Evolutionary conservation across 2,113 vertebrate genomes (phyloP).

Genomic region (Oncorhynchus keta): DNA sequence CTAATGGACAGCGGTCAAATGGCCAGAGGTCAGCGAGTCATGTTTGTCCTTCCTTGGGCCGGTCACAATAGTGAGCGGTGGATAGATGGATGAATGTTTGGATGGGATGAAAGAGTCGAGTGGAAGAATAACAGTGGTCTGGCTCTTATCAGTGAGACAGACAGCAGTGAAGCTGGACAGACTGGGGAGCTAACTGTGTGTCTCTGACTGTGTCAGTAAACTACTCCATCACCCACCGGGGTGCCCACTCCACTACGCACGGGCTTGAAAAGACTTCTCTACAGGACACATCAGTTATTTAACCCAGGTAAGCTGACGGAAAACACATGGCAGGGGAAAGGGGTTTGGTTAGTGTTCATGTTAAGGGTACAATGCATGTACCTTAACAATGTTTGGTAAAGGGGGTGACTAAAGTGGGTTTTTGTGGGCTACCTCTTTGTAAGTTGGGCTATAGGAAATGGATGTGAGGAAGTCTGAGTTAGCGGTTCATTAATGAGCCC

Average conservation of each 20-base stretch:
- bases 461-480: neutral
- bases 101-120: slow-evolving; percentile 57
- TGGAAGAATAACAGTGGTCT: slow-evolving; percentile 28
- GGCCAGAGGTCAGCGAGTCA: slow-evolving; percentile 68
- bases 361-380: too few relatives aligned
- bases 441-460: neutral
- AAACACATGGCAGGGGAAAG: too few relatives aligned
- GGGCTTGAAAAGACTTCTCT: neutral
- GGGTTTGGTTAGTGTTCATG: too few relatives aligned
- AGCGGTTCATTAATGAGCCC: neutral
- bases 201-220: neutral
- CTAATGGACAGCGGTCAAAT: slow-evolving; percentile 56
- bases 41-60: slow-evolving; percentile 74
- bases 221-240: neutral
- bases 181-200: slow-evolving; percentile 4
- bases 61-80: slow-evolving; percentile 61
- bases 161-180: slow-evolving; percentile 54
- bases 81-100: slow-evolving; percentile 46
- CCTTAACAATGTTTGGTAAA: too few relatives aligned
- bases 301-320: too few relatives aligned
- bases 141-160: slow-evolving; percentile 57
- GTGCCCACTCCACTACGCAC: neutral
- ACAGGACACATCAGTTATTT: too few relatives aligned
- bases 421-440: too few relatives aligned
- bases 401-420: too few relatives aligned